These are phyloP conservation scores for Lagopus muta DNA, from an alignment of 2,113 vertebrate genomes.

Conservation along the genomic window DNA sequence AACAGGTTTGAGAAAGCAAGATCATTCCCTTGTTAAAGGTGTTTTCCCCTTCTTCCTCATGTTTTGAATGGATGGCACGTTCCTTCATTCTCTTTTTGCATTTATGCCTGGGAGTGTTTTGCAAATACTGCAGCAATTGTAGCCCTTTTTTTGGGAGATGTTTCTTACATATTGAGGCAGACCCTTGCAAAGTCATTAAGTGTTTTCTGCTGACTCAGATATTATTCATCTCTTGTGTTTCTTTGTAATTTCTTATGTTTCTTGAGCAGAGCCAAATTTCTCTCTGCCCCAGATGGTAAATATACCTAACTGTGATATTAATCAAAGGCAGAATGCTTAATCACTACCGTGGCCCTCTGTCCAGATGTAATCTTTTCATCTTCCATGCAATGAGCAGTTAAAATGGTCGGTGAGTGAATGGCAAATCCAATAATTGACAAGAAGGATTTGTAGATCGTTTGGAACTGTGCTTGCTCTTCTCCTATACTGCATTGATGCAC, in stretches of 20 bases:
- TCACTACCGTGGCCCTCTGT: neutral
- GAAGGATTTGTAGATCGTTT: constrained; percentile 10
- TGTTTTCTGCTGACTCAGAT: constrained; percentile 46
- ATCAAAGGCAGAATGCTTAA: constrained; percentile 32
- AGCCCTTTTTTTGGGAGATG: neutral
- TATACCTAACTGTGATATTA: constrained; percentile 15
- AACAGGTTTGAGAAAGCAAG: neutral
- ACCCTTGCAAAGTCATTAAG: constrained; percentile 49
- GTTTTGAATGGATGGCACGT: neutral
- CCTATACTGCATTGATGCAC: neutral
- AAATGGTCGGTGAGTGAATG: rapidly evolving
- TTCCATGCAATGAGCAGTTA: neutral
- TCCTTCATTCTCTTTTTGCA: neutral
- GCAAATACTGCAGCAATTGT: neutral
- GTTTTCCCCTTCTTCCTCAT: neutral
- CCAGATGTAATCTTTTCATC: neutral
- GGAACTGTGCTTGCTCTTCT: neutral
- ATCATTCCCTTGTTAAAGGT: neutral
- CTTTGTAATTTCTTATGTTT: constrained; percentile 23
- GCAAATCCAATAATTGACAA: neutral
- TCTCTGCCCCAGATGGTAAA: neutral
- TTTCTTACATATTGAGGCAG: neutral
- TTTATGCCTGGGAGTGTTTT: neutral
- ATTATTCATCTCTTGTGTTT: neutral
- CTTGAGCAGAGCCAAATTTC: neutral